A percentile compares a stretch with the other conserved stretches of the same genome.
phyloP scores from a whole-genome alignment of 2,113 vertebrate genomes.

The Myrmophylax atrothorax region DNA sequence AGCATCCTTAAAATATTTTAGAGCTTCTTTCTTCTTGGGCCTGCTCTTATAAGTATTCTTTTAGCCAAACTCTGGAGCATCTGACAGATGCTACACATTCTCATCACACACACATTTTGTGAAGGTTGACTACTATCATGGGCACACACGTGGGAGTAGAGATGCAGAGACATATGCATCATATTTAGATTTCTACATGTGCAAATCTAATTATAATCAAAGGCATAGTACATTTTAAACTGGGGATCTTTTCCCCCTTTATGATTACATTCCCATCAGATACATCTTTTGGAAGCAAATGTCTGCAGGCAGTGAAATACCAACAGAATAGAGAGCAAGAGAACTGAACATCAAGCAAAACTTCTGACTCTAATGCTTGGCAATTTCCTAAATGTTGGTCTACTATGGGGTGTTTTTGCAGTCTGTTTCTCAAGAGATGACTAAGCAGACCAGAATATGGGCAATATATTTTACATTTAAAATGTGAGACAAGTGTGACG shows the following conservation, averaged over 20 bases:
- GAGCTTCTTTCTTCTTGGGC: background rate
- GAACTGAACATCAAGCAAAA: background rate
- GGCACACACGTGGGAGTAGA: conserved; percentile 30
- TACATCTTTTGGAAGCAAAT: conserved; percentile 4
- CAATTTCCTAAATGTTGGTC: background rate
- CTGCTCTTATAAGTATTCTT: conserved; percentile 31
- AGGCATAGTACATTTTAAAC: conserved; percentile 26
- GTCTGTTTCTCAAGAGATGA: background rate
- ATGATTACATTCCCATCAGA: background rate
- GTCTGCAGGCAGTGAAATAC: conserved; percentile 7
- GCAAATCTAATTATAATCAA: conserved; percentile 67
- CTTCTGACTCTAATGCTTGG: background rate
- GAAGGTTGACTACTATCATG: conserved; percentile 70
- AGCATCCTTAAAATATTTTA: background rate
- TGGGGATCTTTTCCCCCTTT: background rate
- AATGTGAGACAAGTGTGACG: background rate
- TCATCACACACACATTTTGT: conserved; percentile 43
- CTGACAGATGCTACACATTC: conserved; percentile 51
- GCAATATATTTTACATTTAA: background rate
- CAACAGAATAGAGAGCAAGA: background rate
- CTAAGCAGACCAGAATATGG: background rate
- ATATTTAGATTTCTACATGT: conserved; percentile 50
- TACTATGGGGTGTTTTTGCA: background rate
- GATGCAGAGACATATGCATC: conserved; percentile 42
- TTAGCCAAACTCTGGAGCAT: conserved; percentile 41